These are phyloP conservation scores for Carcinoscorpius rotundicauda DNA, from an alignment of 1,140 invertebrate species.

Conservation along the genomic window DNA sequence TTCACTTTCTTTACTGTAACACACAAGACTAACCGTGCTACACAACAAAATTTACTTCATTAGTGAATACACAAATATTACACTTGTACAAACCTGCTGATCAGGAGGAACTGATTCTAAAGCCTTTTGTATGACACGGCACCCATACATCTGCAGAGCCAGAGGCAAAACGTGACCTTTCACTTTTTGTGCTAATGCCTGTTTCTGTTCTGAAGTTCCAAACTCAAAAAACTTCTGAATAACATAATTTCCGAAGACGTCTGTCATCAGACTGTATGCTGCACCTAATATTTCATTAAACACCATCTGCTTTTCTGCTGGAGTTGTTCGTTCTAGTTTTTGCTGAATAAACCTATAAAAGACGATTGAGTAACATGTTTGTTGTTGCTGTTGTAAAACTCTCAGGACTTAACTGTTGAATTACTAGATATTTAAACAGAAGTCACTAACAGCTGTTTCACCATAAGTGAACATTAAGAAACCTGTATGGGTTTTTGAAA, in stretches of 20 bases:
- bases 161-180: slow-evolving; percentile 84
- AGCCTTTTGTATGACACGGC: slow-evolving; percentile 98
- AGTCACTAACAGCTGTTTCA: too few species aligned
- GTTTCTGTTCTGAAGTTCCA: slow-evolving; percentile 94
- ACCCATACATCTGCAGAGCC: slow-evolving; percentile 99
- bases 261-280: slow-evolving; percentile 97
- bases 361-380: too few species aligned
- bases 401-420: too few species aligned
- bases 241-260: slow-evolving; percentile 99
- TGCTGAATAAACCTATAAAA: slow-evolving; percentile 88
- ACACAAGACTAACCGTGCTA: too few species aligned
- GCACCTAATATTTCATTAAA: slow-evolving; percentile 95
- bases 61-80: too few species aligned
- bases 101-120: slow-evolving; percentile 94
- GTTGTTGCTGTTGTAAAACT: too few species aligned
- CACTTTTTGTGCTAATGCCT: slow-evolving; percentile 83
- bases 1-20: too few species aligned
- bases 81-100: slow-evolving; percentile 50
- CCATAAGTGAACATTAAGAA: too few species aligned
- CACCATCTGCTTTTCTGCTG: slow-evolving; percentile 92
- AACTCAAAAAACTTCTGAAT: slow-evolving; percentile 99
- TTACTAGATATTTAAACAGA: too few species aligned
- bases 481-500: too few species aligned
- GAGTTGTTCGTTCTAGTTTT: slow-evolving; percentile 90
- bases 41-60: too few species aligned